Percentiles rank a stretch among this genome's conserved stretches.
These are phyloP conservation scores for Sparus aurata DNA, from an alignment of 2,797 vertebrate genomes.

Conservation along the genomic window DNA sequence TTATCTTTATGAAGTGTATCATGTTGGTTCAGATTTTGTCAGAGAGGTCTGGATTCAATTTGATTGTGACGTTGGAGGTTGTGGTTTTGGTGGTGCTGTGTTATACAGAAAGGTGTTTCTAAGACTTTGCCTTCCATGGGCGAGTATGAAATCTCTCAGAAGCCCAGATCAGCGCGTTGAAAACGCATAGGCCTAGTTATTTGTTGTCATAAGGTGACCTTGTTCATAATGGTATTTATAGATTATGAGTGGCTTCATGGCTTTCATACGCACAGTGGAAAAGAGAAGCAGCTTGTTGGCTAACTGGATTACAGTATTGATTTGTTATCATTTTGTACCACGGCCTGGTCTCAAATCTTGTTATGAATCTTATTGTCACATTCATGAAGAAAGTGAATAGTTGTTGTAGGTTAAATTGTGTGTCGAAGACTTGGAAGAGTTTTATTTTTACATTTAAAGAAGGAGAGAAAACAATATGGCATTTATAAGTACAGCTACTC, in stretches of 20 bases:
- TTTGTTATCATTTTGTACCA: constrained; percentile 1
- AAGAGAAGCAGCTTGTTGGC: constrained; percentile 1
- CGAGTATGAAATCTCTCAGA: not conserved
- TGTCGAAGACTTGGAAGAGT: not conserved
- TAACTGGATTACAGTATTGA: constrained; percentile 3
- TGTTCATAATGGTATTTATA: not conserved
- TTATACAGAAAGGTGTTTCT: not conserved
- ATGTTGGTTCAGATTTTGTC: constrained; percentile 12
- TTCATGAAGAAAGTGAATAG: not conserved
- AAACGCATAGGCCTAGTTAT: not conserved
- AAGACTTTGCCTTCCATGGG: not conserved
- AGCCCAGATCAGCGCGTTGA: constrained; percentile 2
- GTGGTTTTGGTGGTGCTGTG: not conserved
- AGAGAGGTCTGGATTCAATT: constrained; percentile 1
- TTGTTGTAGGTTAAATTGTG: not conserved
- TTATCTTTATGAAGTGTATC: constrained; percentile 4
- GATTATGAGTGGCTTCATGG: not conserved
- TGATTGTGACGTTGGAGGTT: not conserved
- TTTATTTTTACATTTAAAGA: not conserved
- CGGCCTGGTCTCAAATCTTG: not conserved
- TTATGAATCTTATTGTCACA: not conserved
- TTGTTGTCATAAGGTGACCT: not conserved
- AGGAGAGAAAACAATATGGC: not conserved
- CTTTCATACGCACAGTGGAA: not conserved
- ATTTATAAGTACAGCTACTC: not conserved